These are phyloP conservation scores for Chaitophorus viminalis DNA, from an alignment of 2,888 invertebrate species.

Conservation along the genomic window DNA sequence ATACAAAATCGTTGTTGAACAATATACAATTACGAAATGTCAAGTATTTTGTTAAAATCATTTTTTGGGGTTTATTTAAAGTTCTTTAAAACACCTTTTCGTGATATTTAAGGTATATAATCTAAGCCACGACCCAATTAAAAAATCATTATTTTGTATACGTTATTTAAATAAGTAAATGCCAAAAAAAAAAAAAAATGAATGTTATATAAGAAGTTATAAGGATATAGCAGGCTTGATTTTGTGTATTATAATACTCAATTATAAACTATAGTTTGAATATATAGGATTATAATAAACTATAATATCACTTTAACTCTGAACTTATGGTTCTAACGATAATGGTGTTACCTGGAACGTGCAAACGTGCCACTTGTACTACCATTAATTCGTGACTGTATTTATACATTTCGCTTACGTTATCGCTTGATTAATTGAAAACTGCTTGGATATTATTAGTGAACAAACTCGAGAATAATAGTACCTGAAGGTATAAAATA, in stretches of 20 bases:
- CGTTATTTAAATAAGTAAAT: background rate
- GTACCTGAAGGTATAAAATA: background rate
- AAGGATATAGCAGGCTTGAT: background rate
- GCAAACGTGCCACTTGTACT: background rate
- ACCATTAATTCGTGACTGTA: background rate
- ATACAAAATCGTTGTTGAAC: background rate
- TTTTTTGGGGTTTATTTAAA: conserved; percentile 25
- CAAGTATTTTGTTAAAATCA: background rate
- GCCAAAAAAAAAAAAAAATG: background rate
- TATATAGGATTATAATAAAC: no score
- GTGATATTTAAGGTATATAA: conserved; percentile 17
- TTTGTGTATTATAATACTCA: background rate
- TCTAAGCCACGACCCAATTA: background rate
- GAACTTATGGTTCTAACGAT: background rate
- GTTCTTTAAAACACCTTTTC: conserved; percentile 29
- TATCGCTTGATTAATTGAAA: background rate
- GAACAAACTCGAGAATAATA: background rate
- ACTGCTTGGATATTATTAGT: background rate
- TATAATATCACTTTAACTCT: background rate
- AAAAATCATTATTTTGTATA: background rate
- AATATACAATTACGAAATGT: conserved; percentile 1
- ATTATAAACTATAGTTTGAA: background rate
- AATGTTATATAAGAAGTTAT: background rate
- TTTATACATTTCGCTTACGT: background rate
- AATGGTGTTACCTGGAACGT: background rate